Conservation (phyloP, 2,113 vertebrate genomes). For the Lanius ludovicianus region DNA sequence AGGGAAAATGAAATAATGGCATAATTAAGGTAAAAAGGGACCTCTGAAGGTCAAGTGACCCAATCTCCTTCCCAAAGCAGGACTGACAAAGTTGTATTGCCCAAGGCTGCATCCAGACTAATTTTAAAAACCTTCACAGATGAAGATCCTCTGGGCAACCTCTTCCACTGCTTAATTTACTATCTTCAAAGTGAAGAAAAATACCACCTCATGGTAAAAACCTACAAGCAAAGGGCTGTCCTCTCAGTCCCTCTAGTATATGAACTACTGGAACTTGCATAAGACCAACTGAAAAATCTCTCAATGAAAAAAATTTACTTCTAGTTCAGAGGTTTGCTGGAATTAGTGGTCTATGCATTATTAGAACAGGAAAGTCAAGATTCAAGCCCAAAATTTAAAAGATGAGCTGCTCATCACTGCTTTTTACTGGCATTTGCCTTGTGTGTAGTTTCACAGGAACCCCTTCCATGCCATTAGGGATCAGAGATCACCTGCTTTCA, state of each 20-base stretch:
- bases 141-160: neutral
- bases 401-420: neutral
- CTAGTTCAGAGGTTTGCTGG: neutral
- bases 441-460: neutral
- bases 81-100: neutral
- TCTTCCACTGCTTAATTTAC: neutral
- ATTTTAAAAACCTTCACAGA: neutral
- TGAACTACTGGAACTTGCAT: neutral
- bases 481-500: neutral
- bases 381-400: neutral
- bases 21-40: neutral
- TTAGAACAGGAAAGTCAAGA: neutral
- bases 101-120: neutral
- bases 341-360: neutral
- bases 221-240: neutral
- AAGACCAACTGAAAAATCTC: neutral
- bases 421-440: neutral
- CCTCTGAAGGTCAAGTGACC: neutral
- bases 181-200: neutral
- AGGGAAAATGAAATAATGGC: neutral
- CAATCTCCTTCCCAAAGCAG: neutral
- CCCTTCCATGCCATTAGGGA: neutral
- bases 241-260: neutral
- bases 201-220: neutral
- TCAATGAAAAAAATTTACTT: neutral